phyloP scores from a whole-genome alignment of 2,113 vertebrate species.

The Okapia johnstoni region DNA sequence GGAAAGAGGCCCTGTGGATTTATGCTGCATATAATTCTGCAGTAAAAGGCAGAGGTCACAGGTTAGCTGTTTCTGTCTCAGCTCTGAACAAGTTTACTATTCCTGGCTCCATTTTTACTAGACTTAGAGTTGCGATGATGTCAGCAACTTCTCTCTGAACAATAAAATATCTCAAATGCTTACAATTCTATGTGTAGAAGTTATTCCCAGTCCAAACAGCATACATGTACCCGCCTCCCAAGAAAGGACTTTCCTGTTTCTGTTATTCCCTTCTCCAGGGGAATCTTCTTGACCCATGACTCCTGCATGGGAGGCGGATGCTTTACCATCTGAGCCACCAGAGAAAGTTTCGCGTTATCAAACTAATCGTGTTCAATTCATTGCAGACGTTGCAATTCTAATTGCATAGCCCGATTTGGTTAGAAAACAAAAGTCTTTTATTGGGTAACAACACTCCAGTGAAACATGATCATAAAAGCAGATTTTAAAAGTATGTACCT shows the following conservation, averaged over 20 bases:
- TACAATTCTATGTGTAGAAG: slow-evolving; percentile 74
- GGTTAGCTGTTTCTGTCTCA: slow-evolving; percentile 81
- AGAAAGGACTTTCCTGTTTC: slow-evolving; percentile 65
- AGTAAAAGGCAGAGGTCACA: slow-evolving; percentile 84
- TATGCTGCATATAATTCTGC: slow-evolving; percentile 83
- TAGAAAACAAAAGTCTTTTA: slow-evolving; percentile 76
- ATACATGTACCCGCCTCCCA: background rate
- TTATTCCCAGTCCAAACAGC: slow-evolving; percentile 54
- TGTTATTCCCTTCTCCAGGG: background rate
- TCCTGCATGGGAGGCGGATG: background rate
- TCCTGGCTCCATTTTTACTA: slow-evolving; percentile 79
- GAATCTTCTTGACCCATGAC: background rate
- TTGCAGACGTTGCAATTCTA: slow-evolving; percentile 68
- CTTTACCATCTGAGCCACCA: background rate
- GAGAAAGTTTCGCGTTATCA: slow-evolving; percentile 36
- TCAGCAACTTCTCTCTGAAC: slow-evolving; percentile 82
- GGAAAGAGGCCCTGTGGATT: slow-evolving; percentile 80
- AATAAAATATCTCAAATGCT: slow-evolving; percentile 76
- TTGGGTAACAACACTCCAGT: slow-evolving; percentile 74
- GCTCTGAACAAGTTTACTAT: slow-evolving; percentile 80
- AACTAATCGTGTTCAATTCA: slow-evolving; percentile 69
- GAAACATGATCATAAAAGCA: slow-evolving; percentile 79
- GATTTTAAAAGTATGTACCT: slow-evolving; percentile 78
- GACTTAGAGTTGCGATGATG: slow-evolving; percentile 75
- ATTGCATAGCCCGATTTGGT: slow-evolving; percentile 65